These are phyloP conservation scores for Lepilemur ruficaudatus DNA, from an alignment of 2,797 vertebrate species.

Conservation along the genomic window DNA sequence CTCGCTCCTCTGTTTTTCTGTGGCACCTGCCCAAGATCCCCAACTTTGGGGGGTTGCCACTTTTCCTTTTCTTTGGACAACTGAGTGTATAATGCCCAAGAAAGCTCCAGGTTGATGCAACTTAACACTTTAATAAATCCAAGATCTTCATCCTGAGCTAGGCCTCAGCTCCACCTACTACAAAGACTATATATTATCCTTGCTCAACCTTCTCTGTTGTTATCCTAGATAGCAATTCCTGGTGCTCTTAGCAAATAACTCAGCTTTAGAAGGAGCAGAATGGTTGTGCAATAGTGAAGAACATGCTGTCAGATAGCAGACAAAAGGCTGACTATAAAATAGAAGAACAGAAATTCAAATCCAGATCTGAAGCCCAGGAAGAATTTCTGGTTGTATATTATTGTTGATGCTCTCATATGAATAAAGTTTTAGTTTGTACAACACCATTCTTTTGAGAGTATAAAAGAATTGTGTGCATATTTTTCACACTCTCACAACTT, in stretches of 20 bases:
- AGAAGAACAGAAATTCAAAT: neutral
- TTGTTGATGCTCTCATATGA: neutral
- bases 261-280: neutral
- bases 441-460: neutral
- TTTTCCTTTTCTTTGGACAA: neutral
- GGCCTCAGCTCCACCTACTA: neutral
- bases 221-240: neutral
- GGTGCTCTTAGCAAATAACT: neutral
- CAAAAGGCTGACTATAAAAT: neutral
- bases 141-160: neutral
- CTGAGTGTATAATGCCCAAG: neutral
- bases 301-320: neutral
- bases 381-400: neutral
- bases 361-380: neutral
- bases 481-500: neutral
- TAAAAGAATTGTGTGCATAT: neutral
- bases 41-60: neutral
- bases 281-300: neutral
- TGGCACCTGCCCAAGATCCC: neutral
- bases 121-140: neutral
- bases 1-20: neutral
- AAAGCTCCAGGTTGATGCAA: neutral
- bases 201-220: neutral
- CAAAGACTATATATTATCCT: neutral
- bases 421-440: neutral